phyloP scores from a whole-genome alignment of 2,797 vertebrate species.

The Cottoperca gobio region DNA sequence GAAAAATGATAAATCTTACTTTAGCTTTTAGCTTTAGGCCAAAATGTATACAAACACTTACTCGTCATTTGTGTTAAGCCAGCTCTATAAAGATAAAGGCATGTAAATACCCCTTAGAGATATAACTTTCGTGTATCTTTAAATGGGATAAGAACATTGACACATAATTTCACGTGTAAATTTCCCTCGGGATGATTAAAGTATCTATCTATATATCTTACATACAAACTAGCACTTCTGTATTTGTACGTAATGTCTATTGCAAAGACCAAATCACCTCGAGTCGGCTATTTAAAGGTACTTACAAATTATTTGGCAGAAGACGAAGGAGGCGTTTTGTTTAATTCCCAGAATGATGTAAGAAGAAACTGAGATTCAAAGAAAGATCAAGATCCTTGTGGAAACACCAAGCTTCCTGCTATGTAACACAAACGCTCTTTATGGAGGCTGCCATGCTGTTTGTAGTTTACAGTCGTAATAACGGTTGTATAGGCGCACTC shows the following conservation, averaged over 20 bases:
- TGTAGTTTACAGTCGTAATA: constrained; percentile 66
- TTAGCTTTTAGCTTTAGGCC: background rate
- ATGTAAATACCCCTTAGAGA: background rate
- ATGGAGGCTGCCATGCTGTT: constrained; percentile 76
- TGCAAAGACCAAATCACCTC: background rate
- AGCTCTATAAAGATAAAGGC: background rate
- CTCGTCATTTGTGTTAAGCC: background rate
- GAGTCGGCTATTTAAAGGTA: constrained; percentile 2
- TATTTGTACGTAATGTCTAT: background rate
- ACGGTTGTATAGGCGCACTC: constrained; percentile 38
- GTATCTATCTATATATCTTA: no score
- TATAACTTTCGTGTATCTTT: background rate
- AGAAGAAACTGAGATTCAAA: background rate
- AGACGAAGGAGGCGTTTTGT: background rate
- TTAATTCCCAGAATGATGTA: background rate
- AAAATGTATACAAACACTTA: no score
- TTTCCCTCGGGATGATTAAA: no score
- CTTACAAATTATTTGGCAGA: constrained; percentile 45
- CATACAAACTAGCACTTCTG: background rate
- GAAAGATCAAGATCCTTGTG: background rate
- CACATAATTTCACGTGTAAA: background rate
- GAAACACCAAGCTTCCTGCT: constrained; percentile 6
- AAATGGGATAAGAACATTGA: background rate
- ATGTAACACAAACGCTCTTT: constrained; percentile 22
- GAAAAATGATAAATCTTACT: no score